A percentile compares a stretch with the other conserved stretches of the same genome.
Evolutionary conservation across 2,113 vertebrate species (phyloP).

Genomic region (Plecturocebus donacophilus): DNA sequence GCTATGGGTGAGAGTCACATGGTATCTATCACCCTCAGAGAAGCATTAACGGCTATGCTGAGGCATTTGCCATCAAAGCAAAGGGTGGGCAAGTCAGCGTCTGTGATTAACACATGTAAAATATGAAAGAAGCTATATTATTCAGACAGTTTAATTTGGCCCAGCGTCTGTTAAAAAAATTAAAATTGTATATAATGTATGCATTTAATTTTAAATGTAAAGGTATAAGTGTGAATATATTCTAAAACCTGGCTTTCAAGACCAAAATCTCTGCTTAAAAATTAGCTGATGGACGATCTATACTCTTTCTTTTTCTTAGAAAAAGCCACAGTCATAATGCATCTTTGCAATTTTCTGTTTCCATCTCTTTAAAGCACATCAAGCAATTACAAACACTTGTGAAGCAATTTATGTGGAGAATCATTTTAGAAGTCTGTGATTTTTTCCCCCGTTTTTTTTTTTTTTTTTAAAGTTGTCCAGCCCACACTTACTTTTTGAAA

Average conservation of each 20-base stretch:
- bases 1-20: background rate
- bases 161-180: background rate
- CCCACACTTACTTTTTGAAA: constrained; percentile 41
- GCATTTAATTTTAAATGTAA: background rate
- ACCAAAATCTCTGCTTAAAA: background rate
- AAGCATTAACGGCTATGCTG: accelerated
- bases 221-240: background rate
- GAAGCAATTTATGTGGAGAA: constrained; percentile 43
- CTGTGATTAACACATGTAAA: background rate
- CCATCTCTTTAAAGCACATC: constrained; percentile 21
- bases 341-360: background rate
- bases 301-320: background rate
- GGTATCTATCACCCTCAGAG: background rate
- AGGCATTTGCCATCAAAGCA: background rate
- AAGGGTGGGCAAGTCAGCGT: accelerated
- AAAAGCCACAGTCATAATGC: background rate
- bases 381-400: constrained; percentile 41
- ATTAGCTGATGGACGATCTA: background rate
- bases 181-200: background rate
- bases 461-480: background rate
- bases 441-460: background rate
- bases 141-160: background rate
- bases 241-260: background rate
- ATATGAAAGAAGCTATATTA: background rate
- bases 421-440: background rate